These are phyloP conservation scores for Pseudobourletiella spinata DNA, from an alignment of 1,140 invertebrate species.

Conservation along the genomic window DNA sequence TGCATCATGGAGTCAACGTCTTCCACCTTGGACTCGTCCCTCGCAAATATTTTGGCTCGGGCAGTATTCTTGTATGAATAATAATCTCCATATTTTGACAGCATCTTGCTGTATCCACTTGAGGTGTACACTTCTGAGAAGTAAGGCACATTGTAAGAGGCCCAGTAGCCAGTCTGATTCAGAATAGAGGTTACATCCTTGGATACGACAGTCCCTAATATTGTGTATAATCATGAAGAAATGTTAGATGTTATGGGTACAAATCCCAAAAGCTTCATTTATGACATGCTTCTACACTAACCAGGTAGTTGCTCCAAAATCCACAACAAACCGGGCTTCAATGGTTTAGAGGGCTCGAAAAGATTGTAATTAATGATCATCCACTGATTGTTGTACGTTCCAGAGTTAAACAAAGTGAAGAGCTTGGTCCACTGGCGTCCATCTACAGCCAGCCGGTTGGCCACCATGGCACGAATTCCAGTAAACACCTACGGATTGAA, in stretches of 20 bases:
- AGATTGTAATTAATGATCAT: conserved; percentile 64
- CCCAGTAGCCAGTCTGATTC: conserved; percentile 58
- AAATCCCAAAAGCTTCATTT: too few species aligned
- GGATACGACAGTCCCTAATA: conserved; percentile 43
- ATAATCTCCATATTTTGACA: conserved; percentile 59
- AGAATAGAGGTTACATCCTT: conserved; percentile 62
- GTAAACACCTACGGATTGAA: conserved; percentile 54
- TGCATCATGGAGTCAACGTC: conserved; percentile 50
- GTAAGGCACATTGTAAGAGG: conserved; percentile 69
- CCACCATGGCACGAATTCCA: conserved; percentile 70
- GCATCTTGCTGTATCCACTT: conserved; percentile 48
- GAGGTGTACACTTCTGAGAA: conserved; percentile 56
- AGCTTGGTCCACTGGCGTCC: conserved; percentile 60
- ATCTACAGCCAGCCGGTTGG: conserved; percentile 67
- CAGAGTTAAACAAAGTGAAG: conserved; percentile 59
- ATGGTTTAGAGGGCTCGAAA: conserved; percentile 47
- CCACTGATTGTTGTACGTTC: conserved; percentile 85
- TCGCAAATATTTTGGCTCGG: conserved; percentile 54
- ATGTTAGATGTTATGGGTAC: too few species aligned
- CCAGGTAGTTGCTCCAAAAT: conserved; percentile 77
- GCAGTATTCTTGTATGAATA: conserved; percentile 55
- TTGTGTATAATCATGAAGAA: neutral
- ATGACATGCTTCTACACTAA: too few species aligned
- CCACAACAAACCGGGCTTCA: conserved; percentile 55
- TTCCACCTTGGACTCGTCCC: conserved; percentile 49